phyloP scores from a whole-genome alignment of 2,113 vertebrate species.

The Ciconia stormi region DNA sequence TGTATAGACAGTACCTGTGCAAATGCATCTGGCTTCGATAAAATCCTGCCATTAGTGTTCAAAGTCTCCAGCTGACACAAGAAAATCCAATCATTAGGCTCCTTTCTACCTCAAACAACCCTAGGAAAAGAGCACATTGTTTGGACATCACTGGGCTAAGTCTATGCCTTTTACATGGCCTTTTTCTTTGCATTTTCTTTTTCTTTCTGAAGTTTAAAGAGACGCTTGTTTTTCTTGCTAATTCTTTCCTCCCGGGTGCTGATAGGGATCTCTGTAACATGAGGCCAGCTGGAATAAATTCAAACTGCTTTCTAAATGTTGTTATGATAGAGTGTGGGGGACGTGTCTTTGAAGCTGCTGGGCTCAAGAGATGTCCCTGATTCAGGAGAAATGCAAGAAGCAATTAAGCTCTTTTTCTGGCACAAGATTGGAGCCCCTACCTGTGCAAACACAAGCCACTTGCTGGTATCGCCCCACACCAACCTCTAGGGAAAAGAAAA shows the following conservation, averaged over 20 bases:
- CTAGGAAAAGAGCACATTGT: not conserved
- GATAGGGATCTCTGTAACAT: slow-evolving; percentile 49
- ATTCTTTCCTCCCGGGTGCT: slow-evolving; percentile 44
- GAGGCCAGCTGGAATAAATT: slow-evolving; percentile 45
- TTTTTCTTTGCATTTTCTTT: slow-evolving; percentile 34
- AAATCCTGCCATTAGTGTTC: not conserved
- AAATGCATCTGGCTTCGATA: not conserved
- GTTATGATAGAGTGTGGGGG: slow-evolving; percentile 41
- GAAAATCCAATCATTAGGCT: not conserved
- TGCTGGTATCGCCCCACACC: not conserved
- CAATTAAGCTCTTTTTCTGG: not conserved
- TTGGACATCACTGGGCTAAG: not conserved
- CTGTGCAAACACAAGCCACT: not conserved
- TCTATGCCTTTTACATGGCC: not conserved
- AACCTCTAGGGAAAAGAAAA: not conserved
- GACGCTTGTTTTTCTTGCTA: slow-evolving; percentile 31
- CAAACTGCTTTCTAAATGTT: slow-evolving; percentile 48
- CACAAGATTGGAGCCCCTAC: not conserved
- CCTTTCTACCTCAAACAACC: slow-evolving; percentile 39
- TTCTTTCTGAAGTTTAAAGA: slow-evolving; percentile 49
- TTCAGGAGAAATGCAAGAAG: slow-evolving; percentile 1
- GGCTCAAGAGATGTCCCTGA: not conserved
- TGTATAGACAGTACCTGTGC: not conserved
- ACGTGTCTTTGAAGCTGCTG: slow-evolving; percentile 55
- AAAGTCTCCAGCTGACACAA: not conserved